These are phyloP conservation scores for Beris morrisii DNA, from an alignment of 2,888 invertebrate genomes.

Conservation along the genomic window DNA sequence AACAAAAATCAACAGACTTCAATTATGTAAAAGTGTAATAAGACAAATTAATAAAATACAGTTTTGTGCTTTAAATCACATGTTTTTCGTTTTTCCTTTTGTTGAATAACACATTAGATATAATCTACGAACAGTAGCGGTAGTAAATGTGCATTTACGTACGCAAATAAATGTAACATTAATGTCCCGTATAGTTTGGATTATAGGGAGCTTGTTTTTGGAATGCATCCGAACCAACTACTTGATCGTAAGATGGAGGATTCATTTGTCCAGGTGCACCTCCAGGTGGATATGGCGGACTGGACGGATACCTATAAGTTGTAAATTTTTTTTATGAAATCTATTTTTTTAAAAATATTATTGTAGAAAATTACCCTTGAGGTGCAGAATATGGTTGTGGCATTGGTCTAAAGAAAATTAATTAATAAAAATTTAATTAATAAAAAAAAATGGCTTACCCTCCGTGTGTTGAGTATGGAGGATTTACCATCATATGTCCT, in stretches of 20 bases:
- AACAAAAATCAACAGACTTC: no score
- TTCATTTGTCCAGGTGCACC: conserved; percentile 23
- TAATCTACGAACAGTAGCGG: no score
- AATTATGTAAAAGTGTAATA: no score
- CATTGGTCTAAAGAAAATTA: conserved; percentile 1
- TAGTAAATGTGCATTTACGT: no score
- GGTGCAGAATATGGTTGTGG: conserved; percentile 5
- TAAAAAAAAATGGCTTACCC: conserved; percentile 25
- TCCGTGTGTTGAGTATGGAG: conserved; percentile 35
- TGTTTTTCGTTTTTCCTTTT: no score
- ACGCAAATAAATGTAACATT: neutral
- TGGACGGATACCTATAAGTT: conserved; percentile 11
- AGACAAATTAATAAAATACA: no score
- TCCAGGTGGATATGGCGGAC: conserved; percentile 31
- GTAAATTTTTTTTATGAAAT: no score
- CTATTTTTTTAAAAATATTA: no score
- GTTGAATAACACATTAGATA: no score
- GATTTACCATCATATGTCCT: conserved; percentile 8
- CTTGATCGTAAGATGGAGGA: conserved; percentile 41
- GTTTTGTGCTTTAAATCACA: no score
- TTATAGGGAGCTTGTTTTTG: conserved; percentile 40
- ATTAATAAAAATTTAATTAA: neutral
- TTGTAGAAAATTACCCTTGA: neutral
- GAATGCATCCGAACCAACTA: conserved; percentile 33
- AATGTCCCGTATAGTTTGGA: conserved; percentile 37